A percentile compares a stretch with the other conserved stretches of the same genome.
Evolutionary conservation across 2,888 invertebrate species (phyloP).

Genomic region (Drosophila seclusa): DNA sequence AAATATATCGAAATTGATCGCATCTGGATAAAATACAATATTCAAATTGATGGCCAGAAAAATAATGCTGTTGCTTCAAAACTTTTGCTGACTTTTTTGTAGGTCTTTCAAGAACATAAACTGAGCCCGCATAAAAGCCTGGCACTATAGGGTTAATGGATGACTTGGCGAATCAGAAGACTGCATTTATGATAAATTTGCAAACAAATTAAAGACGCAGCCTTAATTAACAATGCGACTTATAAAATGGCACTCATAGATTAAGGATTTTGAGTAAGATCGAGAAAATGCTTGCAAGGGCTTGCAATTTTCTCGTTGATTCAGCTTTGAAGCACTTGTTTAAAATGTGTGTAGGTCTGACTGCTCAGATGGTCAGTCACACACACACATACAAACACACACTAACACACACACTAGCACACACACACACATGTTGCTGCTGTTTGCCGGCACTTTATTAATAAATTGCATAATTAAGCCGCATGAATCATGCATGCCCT

Average conservation of each 20-base stretch:
- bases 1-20: background rate
- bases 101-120: background rate
- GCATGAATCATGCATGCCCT: slow-evolving; percentile 46
- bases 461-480: slow-evolving; percentile 76
- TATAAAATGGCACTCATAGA: background rate
- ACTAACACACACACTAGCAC: background rate
- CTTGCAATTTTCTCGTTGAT: background rate
- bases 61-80: background rate
- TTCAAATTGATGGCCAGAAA: background rate
- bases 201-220: background rate
- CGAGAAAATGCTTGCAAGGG: background rate
- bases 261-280: background rate
- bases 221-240: background rate
- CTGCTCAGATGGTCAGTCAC: slow-evolving; percentile 21
- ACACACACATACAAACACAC: background rate
- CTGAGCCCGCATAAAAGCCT: background rate
- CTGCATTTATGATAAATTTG: background rate
- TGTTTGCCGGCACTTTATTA: slow-evolving; percentile 56
- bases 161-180: background rate
- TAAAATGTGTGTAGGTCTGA: background rate
- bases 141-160: background rate
- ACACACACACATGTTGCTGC: background rate
- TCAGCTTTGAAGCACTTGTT: background rate
- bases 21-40: background rate
- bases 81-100: no score